Evolutionary conservation across 2,797 vertebrate species (phyloP), one percentile per base, ranked within the genome.

Genomic region (Poecilia velifera): DNA sequence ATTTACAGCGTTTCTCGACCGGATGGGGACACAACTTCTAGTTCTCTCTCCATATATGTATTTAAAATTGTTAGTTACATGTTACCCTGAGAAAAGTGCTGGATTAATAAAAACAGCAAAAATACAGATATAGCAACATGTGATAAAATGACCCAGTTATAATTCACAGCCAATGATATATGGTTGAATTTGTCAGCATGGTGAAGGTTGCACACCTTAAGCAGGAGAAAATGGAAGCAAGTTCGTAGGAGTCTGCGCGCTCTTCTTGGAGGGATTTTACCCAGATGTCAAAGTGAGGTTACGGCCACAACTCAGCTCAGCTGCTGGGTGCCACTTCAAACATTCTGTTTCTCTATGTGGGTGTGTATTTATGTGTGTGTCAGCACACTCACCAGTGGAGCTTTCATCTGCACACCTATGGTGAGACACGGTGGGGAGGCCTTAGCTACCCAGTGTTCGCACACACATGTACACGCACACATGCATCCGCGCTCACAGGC

Each of bases 221-320:
- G 36, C 12, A 16, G 1, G 34, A 25, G 62, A 73, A 62, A 59
- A 64, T 49, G 25, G 46, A 51, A 7, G 49, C 4, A n/a, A 59
- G 82, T 3, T 16, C 7, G 43, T 53, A 51, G 57, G 71, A 31
- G 46, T 83, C 64, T 82, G 72, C 55, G 31, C 43, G 73, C 73
- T 78, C 71, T 71, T 89, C 80, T 82, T 78, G 0, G 68, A 74
- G 72, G 77, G 76, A 88, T 82, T 86, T 88, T 82, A 85, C 72
- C 84, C 87, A 89, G 85, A 88, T 90, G 90, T 91, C 92, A 93
- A 92, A 90, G 77, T 84, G 79, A 92, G 91, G 89, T 90, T 90
- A 90, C 53, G 84, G 89, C 80, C 84, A 84, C 87, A 88, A 80
- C 79, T 91, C 87, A 84, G 78, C 76, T 90, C 87, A 87, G 85